A percentile compares a stretch with the other conserved stretches of the same genome.
phyloP scores from a whole-genome alignment of 2,888 invertebrate species.

The Parthenolecanium corni region DNA sequence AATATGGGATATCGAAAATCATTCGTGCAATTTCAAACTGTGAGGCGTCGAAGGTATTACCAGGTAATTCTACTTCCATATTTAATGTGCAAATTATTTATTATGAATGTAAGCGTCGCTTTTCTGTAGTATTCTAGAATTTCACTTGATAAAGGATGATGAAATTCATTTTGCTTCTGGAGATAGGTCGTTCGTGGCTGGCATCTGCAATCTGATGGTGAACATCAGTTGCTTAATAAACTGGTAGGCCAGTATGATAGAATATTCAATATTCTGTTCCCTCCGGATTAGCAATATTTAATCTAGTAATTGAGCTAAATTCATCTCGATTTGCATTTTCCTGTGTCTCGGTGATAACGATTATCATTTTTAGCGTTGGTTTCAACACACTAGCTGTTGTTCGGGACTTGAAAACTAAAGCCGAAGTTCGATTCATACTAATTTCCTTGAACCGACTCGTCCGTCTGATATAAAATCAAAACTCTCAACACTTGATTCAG shows the following conservation, averaged over 20 bases:
- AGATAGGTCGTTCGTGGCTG: constrained; percentile 70
- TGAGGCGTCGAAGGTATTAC: constrained; percentile 71
- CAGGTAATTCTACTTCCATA: constrained; percentile 39
- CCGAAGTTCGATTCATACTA: constrained; percentile 62
- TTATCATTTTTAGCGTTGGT: too few relatives aligned
- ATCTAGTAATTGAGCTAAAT: constrained; percentile 42
- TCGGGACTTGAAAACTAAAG: constrained; percentile 58
- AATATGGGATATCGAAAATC: constrained; percentile 69
- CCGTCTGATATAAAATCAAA: constrained; percentile 4
- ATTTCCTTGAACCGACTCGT: constrained; percentile 44
- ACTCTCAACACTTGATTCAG: constrained; percentile 41
- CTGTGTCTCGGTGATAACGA: too few relatives aligned
- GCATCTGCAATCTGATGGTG: constrained; percentile 51
- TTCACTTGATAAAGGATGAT: constrained; percentile 8
- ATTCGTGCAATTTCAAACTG: constrained; percentile 68
- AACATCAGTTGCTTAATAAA: constrained; percentile 34
- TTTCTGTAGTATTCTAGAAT: constrained; percentile 15
- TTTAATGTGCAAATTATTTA: background rate
- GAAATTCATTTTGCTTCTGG: constrained; percentile 51
- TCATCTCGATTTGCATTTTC: too few relatives aligned
- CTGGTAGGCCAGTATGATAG: constrained; percentile 76
- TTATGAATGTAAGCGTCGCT: background rate
- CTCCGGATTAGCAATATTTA: constrained; percentile 48
- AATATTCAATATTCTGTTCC: constrained; percentile 67
- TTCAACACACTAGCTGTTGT: constrained; percentile 44